Conservation (phyloP, 2,113 vertebrate genomes). For the Ammodytes marinus region DNA sequence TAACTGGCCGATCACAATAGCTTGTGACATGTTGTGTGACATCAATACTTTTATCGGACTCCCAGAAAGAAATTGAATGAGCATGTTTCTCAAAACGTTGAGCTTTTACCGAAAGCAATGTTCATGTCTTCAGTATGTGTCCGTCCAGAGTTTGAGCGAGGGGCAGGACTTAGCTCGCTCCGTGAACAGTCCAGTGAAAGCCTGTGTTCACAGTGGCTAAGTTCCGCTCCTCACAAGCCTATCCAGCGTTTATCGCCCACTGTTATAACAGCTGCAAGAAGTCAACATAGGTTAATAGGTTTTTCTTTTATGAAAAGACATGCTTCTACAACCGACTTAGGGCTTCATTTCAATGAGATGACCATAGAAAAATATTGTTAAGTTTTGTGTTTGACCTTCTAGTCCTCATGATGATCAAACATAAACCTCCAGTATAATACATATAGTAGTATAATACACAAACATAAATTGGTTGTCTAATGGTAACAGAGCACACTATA, state of each 20-base stretch:
- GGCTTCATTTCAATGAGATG: background rate
- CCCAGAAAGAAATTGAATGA: background rate
- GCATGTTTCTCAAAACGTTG: background rate
- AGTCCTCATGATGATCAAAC: background rate
- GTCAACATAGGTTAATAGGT: constrained; percentile 13
- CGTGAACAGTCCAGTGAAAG: constrained; percentile 88
- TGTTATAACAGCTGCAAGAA: constrained; percentile 38
- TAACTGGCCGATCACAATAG: background rate
- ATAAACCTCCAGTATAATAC: background rate
- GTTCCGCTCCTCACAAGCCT: constrained; percentile 87
- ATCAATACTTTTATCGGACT: background rate
- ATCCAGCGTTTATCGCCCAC: constrained; percentile 23
- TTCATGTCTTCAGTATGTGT: background rate
- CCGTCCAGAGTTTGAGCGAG: constrained; percentile 76
- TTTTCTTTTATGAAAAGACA: background rate
- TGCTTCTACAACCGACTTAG: background rate
- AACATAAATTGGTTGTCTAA: background rate
- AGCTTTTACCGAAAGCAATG: background rate
- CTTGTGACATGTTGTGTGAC: background rate
- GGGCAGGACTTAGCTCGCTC: constrained; percentile 89
- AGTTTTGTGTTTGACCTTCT: background rate
- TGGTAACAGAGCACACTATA: background rate
- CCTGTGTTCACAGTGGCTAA: constrained; percentile 92
- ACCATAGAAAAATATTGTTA: background rate
- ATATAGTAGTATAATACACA: background rate